Evolutionary conservation across 2,888 invertebrate genomes (phyloP).

Genomic region (Drosophila glabriapex): DNA sequence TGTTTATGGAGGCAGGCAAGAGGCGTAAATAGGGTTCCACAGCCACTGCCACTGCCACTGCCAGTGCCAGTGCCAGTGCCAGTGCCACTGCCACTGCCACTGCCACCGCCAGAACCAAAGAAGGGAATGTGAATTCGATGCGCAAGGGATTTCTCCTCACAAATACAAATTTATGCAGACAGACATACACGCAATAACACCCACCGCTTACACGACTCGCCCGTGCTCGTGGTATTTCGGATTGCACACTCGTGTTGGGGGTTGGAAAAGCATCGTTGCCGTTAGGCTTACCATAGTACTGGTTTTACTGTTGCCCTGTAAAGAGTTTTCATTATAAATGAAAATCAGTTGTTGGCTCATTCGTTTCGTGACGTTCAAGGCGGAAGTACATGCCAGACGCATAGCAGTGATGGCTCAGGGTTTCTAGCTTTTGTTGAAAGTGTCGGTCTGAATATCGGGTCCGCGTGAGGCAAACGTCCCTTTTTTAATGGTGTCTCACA

Average conservation of each 20-base stretch:
- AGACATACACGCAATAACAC: slow-evolving; percentile 31
- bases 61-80: slow-evolving; percentile 1
- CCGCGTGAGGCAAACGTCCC: slow-evolving; percentile 16
- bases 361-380: slow-evolving; percentile 83
- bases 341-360: slow-evolving; percentile 82
- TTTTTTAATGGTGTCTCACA: slow-evolving; percentile 25
- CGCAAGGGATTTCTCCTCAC: slow-evolving; percentile 45
- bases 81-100: background rate
- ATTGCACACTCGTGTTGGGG: slow-evolving; percentile 57
- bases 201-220: slow-evolving; percentile 45
- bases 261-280: slow-evolving; percentile 72
- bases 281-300: slow-evolving; percentile 40
- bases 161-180: slow-evolving; percentile 32
- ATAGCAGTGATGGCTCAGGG: slow-evolving; percentile 15
- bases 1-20: slow-evolving; percentile 19
- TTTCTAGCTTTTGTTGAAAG: slow-evolving; percentile 29
- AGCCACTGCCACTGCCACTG: slow-evolving; percentile 5
- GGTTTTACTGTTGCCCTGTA: slow-evolving; percentile 47
- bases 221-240: slow-evolving; percentile 60
- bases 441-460: slow-evolving; percentile 29
- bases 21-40: slow-evolving; percentile 25
- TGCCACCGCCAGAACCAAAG: slow-evolving; percentile 18
- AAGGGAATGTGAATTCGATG: slow-evolving; percentile 43
- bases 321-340: slow-evolving; percentile 84
- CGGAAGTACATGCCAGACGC: slow-evolving; percentile 73